Percentiles rank a stretch among this genome's conserved stretches.
These are phyloP conservation scores for Lycocorax pyrrhopterus DNA, from an alignment of 2,113 vertebrate genomes.

Conservation along the genomic window DNA sequence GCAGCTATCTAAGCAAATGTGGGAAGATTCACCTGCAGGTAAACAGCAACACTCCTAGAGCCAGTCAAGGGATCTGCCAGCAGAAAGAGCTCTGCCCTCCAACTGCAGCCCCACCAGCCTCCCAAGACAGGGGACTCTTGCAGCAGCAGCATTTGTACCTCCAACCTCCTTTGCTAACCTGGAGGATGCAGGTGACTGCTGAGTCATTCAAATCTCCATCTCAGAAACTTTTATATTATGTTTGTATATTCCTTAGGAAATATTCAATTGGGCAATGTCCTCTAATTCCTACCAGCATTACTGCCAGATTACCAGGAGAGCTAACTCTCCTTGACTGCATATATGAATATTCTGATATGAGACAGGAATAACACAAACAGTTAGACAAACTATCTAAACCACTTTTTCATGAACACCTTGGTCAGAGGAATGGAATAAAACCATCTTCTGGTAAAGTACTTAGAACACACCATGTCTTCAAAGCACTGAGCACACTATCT, in stretches of 20 bases:
- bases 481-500: background rate
- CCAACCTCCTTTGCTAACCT: background rate
- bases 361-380: background rate
- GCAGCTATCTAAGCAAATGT: background rate
- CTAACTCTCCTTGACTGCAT: background rate
- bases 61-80: background rate
- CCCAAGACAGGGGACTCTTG: background rate
- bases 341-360: background rate
- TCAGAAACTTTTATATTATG: background rate
- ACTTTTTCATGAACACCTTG: background rate
- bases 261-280: background rate
- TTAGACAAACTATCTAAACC: background rate
- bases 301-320: background rate
- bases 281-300: background rate
- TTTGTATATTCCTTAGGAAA: background rate
- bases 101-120: background rate
- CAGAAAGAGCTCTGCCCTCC: background rate
- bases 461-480: background rate
- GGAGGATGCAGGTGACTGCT: background rate
- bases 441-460: background rate
- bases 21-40: background rate
- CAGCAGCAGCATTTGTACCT: background rate
- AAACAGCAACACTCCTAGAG: background rate
- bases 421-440: background rate
- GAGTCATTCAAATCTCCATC: background rate